Evolutionary conservation across 2,797 vertebrate genomes (phyloP), one percentile per base, ranked within the genome.

Genomic region (Rhyacichthys aspro): DNA sequence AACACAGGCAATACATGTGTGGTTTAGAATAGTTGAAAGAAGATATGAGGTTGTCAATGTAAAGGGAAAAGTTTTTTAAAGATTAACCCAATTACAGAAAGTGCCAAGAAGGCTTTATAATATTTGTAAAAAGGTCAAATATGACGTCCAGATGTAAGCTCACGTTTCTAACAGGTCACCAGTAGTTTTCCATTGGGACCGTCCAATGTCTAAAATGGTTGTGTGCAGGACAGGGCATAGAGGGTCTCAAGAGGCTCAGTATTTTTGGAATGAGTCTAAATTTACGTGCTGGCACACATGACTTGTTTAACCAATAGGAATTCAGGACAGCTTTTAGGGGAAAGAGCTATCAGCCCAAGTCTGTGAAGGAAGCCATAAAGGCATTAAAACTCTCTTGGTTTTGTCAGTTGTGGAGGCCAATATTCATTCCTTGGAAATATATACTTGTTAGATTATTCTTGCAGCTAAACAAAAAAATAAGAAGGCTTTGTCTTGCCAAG

Each of bases 1-100:
- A 39, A 72, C 57, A 43, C 94, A 94, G 94, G 96, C 96, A 90
- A 82, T 88, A 66, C 50, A 53, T 39, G 11, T 15, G 28, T n/a
- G 10, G 9, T 5, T 5, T 2, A 7, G 7, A 33, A n/a, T 34
- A 18, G 11, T 10, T 17, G 3, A 16, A 45, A 18, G 19, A 17
- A 43, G 8, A 46, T 58, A 56, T 5, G 23, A 28, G 23, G 10
- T 38, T 14, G 11, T 6, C 36, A 11, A 50, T 14, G 16, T 12
- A 6, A 17, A 17, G 3, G 10, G 18, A 11, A 36, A 11, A 32
- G 12, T 38, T 38, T n/a, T n/a, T n/a, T n/a, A n/a, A n/a, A 11
- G 4, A 11, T 38, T 38, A 38, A 38, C 11, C 37, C 7, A 48
- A 48, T 2, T 47, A 11, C 15, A 15, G 11, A 15, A 15, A 34